These are phyloP conservation scores for Calidris pugnax DNA, from an alignment of 2,113 vertebrate species.

Conservation along the genomic window DNA sequence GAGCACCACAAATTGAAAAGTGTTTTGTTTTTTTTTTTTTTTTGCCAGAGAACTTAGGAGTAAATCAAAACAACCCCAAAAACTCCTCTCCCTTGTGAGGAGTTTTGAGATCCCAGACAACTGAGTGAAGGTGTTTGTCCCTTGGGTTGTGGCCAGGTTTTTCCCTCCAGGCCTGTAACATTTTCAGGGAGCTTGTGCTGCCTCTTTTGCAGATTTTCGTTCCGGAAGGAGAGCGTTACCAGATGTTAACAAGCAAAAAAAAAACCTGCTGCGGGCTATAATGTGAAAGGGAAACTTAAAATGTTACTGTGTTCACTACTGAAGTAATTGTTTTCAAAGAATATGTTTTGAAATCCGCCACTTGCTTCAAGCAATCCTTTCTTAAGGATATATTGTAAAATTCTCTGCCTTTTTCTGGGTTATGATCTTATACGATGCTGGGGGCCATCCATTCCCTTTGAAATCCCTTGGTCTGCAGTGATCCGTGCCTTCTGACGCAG, in stretches of 20 bases:
- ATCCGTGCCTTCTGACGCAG: fast-evolving
- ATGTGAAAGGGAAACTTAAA: not conserved
- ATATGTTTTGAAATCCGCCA: not conserved
- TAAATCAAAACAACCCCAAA: not conserved
- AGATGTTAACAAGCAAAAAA: conserved; percentile 12
- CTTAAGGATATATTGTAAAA: not conserved
- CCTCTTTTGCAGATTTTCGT: not conserved
- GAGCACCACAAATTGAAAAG: not conserved
- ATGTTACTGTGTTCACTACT: not conserved
- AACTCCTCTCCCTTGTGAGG: not conserved
- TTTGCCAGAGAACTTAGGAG: not conserved
- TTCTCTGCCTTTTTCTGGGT: not conserved
- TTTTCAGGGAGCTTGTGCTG: not conserved
- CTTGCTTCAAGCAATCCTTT: not conserved
- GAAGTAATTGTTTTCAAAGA: not conserved
- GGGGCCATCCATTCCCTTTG: not conserved
- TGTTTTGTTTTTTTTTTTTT: not conserved
- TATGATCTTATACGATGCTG: not conserved
- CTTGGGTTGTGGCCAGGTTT: not conserved
- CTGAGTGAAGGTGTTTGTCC: not conserved
- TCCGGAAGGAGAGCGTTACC: not conserved
- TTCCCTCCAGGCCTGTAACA: not conserved
- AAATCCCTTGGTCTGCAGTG: not conserved
- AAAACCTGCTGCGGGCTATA: not conserved
- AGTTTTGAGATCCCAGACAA: not conserved